Evolutionary conservation across 2,797 vertebrate species (phyloP).

Genomic region (Falco biarmicus): DNA sequence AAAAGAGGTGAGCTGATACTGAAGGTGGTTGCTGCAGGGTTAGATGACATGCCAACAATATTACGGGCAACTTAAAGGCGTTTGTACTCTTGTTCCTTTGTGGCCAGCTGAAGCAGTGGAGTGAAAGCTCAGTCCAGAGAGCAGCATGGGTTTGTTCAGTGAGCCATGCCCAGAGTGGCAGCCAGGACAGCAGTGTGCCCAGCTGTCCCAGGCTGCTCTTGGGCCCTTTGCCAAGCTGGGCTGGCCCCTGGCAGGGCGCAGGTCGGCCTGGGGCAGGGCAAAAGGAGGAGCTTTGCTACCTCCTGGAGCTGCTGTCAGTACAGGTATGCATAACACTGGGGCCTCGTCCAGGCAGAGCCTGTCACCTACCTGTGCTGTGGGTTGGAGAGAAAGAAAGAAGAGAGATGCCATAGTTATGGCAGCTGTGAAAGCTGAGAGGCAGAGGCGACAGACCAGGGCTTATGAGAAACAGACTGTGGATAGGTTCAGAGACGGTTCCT

Average conservation of each 20-base stretch:
- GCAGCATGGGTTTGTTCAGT: neutral
- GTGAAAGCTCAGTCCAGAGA: neutral
- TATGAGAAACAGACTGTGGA: neutral
- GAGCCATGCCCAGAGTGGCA: neutral
- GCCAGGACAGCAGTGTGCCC: neutral
- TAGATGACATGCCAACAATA: neutral
- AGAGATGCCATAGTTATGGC: conserved; percentile 30
- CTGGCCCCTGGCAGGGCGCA: neutral
- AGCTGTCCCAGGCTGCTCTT: neutral
- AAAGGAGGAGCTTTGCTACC: conserved; percentile 33
- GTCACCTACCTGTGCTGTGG: neutral
- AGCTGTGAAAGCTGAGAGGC: neutral
- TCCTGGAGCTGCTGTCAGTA: neutral
- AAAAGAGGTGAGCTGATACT: conserved; percentile 82
- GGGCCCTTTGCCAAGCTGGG: conserved; percentile 29
- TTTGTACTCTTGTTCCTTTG: neutral
- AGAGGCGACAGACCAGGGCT: neutral
- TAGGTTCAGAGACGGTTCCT: neutral
- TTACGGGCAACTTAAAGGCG: neutral
- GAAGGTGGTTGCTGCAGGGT: rapidly evolving
- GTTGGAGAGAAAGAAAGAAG: neutral
- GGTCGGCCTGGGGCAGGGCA: neutral
- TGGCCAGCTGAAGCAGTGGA: neutral
- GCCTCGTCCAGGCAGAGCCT: neutral
- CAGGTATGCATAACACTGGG: rapidly evolving